Evolutionary conservation across 1,140 invertebrate genomes (phyloP).

Genomic region (Eumeta japonica): DNA sequence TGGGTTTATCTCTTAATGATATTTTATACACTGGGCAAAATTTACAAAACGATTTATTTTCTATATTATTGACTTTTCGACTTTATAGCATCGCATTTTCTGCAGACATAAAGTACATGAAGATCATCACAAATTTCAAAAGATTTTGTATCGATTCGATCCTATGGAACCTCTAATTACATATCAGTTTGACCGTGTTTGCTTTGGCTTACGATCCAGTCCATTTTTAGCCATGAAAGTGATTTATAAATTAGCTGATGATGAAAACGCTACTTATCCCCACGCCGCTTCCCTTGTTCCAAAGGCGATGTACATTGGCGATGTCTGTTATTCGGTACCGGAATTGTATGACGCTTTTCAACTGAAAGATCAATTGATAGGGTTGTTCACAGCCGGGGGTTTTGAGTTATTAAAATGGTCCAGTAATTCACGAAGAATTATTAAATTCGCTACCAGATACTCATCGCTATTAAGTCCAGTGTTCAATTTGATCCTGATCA

Average conservation of each 20-base stretch:
- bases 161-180: neutral
- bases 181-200: neutral
- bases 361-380: constrained; percentile 9
- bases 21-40: neutral
- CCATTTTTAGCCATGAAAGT: neutral
- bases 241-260: neutral
- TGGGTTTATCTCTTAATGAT: no score
- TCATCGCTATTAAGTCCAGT: neutral
- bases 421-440: no score
- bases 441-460: no score
- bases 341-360: neutral
- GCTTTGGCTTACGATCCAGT: neutral
- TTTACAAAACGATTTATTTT: neutral
- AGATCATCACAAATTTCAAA: constrained; percentile 4
- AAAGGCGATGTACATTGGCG: neutral
- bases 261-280: neutral
- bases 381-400: constrained; percentile 12
- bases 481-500: no score
- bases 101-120: constrained; percentile 3
- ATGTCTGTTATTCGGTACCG: neutral
- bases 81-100: constrained; percentile 3
- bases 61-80: neutral
- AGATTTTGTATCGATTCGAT: neutral
- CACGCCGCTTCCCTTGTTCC: neutral
- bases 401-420: constrained; percentile 23